A percentile compares a stretch with the other conserved stretches of the same genome.
phyloP scores from a whole-genome alignment of 2,888 invertebrate genomes.

The Celastrina argiolus region DNA sequence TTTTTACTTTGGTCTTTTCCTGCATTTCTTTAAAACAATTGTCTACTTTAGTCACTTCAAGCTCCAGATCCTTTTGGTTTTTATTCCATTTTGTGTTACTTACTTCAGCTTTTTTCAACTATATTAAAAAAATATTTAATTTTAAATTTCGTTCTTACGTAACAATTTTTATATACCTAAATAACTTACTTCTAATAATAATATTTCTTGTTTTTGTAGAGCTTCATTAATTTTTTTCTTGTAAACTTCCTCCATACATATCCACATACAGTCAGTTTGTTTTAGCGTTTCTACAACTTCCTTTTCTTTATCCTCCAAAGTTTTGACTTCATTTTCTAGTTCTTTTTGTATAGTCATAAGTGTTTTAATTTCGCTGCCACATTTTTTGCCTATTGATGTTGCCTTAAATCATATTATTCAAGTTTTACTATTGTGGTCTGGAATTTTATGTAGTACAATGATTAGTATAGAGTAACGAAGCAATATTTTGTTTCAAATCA shows the following conservation, averaged over 20 bases:
- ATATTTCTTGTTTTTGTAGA: slow-evolving; percentile 46
- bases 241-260: slow-evolving; percentile 69
- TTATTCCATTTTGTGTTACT: slow-evolving; percentile 57
- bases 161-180: no score
- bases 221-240: slow-evolving; percentile 57
- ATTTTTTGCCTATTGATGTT: slow-evolving; percentile 54
- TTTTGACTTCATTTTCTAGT: slow-evolving; percentile 71
- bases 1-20: slow-evolving; percentile 51
- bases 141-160: neutral
- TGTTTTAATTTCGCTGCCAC: slow-evolving; percentile 61
- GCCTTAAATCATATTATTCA: slow-evolving; percentile 42
- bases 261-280: slow-evolving; percentile 77
- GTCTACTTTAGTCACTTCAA: slow-evolving; percentile 44
- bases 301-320: slow-evolving; percentile 78
- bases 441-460: no score
- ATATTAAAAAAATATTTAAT: slow-evolving; percentile 29
- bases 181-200: slow-evolving; percentile 47
- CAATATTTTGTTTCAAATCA: no score
- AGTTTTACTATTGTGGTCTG: no score
- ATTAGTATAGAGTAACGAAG: no score
- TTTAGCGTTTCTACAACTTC: slow-evolving; percentile 73
- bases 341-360: slow-evolving; percentile 72
- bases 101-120: slow-evolving; percentile 53
- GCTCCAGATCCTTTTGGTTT: slow-evolving; percentile 56
- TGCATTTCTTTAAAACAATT: slow-evolving; percentile 49